phyloP scores from a whole-genome alignment of 2,797 vertebrate genomes.

The Dipus sagitta region DNA sequence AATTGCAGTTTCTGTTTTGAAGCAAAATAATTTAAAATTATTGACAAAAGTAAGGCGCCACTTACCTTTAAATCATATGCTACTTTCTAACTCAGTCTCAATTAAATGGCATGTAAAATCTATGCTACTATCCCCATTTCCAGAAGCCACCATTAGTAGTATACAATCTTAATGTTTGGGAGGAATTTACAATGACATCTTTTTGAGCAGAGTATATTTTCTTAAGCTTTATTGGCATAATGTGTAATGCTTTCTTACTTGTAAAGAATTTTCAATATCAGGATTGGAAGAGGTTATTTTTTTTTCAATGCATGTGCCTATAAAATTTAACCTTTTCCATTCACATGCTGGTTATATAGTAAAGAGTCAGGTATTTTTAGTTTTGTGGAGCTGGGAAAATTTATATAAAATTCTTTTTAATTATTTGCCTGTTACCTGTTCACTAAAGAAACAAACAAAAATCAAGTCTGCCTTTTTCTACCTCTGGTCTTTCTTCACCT shows the following conservation, averaged over 20 bases:
- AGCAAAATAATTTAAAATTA: slow-evolving; percentile 55
- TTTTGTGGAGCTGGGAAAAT: not conserved
- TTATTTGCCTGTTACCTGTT: not conserved
- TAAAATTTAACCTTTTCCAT: not conserved
- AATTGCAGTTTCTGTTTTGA: slow-evolving; percentile 19
- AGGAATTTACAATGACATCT: not conserved
- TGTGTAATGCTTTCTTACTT: not conserved
- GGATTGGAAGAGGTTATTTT: not conserved
- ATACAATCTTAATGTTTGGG: not conserved
- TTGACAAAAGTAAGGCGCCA: slow-evolving; percentile 24
- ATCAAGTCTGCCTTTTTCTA: not conserved
- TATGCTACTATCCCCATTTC: not conserved
- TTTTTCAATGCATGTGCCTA: not conserved
- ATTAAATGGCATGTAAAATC: not conserved
- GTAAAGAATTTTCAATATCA: not conserved
- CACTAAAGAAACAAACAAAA: not conserved
- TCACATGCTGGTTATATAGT: not conserved
- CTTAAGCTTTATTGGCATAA: slow-evolving; percentile 46
- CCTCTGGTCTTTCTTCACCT: not conserved
- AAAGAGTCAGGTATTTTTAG: not conserved
- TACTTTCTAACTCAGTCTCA: slow-evolving; percentile 47
- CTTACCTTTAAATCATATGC: not conserved
- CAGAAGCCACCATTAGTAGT: not conserved
- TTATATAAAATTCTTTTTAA: not conserved
- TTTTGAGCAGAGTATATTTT: slow-evolving; percentile 30